phyloP scores from a whole-genome alignment of 2,113 vertebrate genomes.

The Etheostoma spectabile region DNA sequence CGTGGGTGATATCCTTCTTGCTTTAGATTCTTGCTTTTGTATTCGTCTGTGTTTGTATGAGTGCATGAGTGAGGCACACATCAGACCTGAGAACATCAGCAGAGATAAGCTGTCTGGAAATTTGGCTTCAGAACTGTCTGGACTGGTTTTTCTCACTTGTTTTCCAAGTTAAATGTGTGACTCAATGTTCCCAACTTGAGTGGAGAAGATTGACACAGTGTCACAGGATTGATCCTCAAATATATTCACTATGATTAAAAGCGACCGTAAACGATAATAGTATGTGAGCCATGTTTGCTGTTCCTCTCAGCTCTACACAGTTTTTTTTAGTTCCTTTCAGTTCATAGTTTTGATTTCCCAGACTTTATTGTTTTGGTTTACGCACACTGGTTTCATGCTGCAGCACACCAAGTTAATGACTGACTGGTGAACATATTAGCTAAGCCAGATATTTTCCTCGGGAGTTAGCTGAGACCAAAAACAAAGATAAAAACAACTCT shows the following conservation, averaged over 20 bases:
- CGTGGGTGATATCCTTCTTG: slow-evolving; percentile 10
- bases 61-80: neutral
- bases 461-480: neutral
- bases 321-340: neutral
- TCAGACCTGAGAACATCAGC: slow-evolving; percentile 21
- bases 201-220: neutral
- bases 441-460: neutral
- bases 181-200: neutral
- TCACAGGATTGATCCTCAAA: neutral
- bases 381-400: too few relatives aligned
- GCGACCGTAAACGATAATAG: neutral
- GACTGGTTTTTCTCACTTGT: slow-evolving; percentile 15
- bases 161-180: neutral
- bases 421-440: neutral
- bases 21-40: slow-evolving; percentile 3
- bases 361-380: neutral
- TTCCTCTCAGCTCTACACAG: neutral
- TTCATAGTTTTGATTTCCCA: neutral
- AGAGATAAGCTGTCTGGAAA: slow-evolving; percentile 24
- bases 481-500: neutral
- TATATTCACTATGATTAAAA: neutral
- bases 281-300: neutral
- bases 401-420: too few relatives aligned
- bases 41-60: slow-evolving; percentile 5
- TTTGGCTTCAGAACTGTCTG: slow-evolving; percentile 18